Evolutionary conservation across 2,888 invertebrate genomes (phyloP), one percentile per base, ranked within the genome.

Genomic region (Vannuccia rotundouncinata): DNA sequence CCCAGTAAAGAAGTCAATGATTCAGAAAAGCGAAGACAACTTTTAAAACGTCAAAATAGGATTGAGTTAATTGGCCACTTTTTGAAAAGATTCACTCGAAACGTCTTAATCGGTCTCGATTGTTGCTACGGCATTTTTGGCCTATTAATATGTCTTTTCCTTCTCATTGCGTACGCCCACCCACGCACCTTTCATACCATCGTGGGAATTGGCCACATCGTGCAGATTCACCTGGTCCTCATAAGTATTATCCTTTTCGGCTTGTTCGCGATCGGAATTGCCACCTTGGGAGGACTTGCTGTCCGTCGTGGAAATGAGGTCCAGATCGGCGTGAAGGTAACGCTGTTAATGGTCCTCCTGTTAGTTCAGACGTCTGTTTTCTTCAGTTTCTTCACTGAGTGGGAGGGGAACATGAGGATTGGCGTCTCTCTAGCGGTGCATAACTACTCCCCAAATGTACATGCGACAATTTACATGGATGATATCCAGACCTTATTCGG

Each of bases 341-440:
- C 66, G 22, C 66, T 66, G 66, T 13, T 66, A 2, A 66, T 66
- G 66, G 22, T 66, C 2, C 66, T 66, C 22, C 5, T 66, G 10
- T 22, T 66, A 2, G 22, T 66, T 5, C 66, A 66, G 66, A 66
- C 66, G 2, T 66, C 66, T 2, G 22, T 66, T 27, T 66, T 66
- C 66, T 66, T 66, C 66, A 66, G 66, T 22, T 66, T 66, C 22
- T 22, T 66, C 22, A 66, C 25, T 17, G 66, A 66, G 66, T 66
- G 66, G 66, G 66, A 66, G 66, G 66, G 66, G 17, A 66, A 5
- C 22, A 66, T 66, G 66, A 5, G 2, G 5, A 5, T 66, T 5
- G 66, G 66, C 2, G 2, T 66, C 5, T 66, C 66, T 5, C 13
- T 66, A 27, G 66, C 66, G 66, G 66, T 66, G 5, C 66, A 66